These are phyloP conservation scores for Vesta saturnalis DNA, from an alignment of 2,888 invertebrate genomes.

Conservation along the genomic window DNA sequence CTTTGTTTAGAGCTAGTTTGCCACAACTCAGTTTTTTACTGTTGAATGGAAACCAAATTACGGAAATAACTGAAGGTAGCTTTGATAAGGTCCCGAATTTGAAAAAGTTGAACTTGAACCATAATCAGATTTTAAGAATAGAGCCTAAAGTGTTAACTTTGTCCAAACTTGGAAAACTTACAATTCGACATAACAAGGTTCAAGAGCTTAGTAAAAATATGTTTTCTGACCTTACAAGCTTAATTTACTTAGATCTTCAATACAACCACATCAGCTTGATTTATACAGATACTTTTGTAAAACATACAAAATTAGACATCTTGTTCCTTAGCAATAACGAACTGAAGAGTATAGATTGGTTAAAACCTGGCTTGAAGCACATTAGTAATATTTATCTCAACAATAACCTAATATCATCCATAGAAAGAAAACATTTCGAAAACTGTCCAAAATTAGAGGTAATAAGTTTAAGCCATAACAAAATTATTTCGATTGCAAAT, in stretches of 20 bases:
- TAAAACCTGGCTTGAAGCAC: not conserved
- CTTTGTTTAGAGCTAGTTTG: not conserved
- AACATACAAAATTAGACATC: constrained; percentile 16
- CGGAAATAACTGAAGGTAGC: not conserved
- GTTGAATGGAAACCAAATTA: constrained; percentile 21
- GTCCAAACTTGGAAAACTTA: constrained; percentile 7
- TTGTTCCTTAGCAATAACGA: constrained; percentile 18
- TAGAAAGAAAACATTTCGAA: not conserved
- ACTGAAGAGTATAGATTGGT: constrained; percentile 7
- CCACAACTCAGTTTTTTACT: not conserved
- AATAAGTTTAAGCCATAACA: constrained; percentile 21
- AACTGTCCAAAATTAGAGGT: not conserved
- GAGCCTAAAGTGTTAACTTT: constrained; percentile 13
- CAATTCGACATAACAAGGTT: constrained; percentile 13
- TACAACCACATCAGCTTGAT: constrained; percentile 12
- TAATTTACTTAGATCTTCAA: constrained; percentile 21
- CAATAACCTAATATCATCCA: not conserved
- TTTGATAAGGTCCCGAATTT: constrained; percentile 10
- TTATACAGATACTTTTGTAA: not conserved
- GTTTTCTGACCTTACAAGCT: constrained; percentile 8
- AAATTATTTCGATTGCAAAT: not conserved
- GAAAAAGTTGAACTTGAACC: constrained; percentile 11
- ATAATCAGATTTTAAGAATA: constrained; percentile 17
- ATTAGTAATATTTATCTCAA: constrained; percentile 20
- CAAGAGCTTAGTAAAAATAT: not conserved